Base-by-base conservation (phyloP, 1,140 invertebrate species). In the Anastrepha ludens region DNA sequence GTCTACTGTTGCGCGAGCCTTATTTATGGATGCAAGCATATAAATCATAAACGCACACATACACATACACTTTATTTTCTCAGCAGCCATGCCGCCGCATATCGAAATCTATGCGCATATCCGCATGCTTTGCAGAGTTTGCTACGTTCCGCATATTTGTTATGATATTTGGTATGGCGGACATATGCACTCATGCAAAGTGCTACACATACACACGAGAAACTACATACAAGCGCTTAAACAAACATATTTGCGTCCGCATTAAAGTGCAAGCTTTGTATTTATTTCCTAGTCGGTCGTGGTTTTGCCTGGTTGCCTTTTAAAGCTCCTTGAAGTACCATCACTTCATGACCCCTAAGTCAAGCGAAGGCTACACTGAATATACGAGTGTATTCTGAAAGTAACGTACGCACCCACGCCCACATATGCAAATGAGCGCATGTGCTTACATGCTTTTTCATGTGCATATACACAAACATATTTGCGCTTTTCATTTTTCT, bases 21-120 rank as follows among this genome's bases (percentile, higher is more conserved):
- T 81, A 81, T 81, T 81, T 81, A 81, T 81, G 44, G 70, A 50
- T 81, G 74, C 44, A 41, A 74, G 15, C 67, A 41, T 15, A 74
- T 44, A 74, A 74, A 74, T 74, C 74, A 81, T 55, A 81, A 2
- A 20, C 50, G 3, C 11, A 11, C 17, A 58, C 13, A 55, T 15
- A 78, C 13, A 78, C 41, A 0, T 55, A 55, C 50, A 55, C 15
- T 81, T 55, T 81, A 58, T 81, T 50, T 9, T 41, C n/a, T 20
- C 70, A 78, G 47, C 47, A 78, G 70, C 3, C 47, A 50, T 11
- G n/a, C 8, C 13, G 74, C 47, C 17, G n/a, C 47, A 55, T 11
- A 41, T 81, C 9, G 47, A 78, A 78, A n/a, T 7, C 60, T 62
- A 62, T 50, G 2, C 47, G 47, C 70, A 78, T 20, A 55, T 5